Percentiles rank a stretch among this genome's conserved stretches.
phyloP scores from a whole-genome alignment of 2,888 invertebrate genomes.

The Drosophila ustulata region DNA sequence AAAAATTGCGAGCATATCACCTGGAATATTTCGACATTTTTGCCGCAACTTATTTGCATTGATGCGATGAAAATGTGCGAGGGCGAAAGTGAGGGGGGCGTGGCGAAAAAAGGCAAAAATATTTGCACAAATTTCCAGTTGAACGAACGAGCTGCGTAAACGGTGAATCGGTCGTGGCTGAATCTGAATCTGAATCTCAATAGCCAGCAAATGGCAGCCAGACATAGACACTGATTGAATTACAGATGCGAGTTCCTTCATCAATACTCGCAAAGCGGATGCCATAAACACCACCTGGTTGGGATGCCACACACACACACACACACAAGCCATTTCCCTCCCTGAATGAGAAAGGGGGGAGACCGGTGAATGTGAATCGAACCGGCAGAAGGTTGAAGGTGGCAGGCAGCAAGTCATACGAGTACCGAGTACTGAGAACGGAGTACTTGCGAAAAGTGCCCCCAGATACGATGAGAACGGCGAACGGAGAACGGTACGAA shows the following conservation, averaged over 20 bases:
- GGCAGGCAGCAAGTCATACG: conserved; percentile 52
- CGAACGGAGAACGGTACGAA: conserved; percentile 45
- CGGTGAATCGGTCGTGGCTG: conserved; percentile 13
- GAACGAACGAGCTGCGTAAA: conserved; percentile 59
- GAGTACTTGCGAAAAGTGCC: conserved; percentile 73
- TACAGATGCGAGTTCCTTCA: conserved; percentile 82
- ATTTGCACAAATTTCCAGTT: conserved; percentile 68
- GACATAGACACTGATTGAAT: conserved; percentile 82
- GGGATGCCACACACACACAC: conserved; percentile 42
- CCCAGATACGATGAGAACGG: conserved; percentile 60
- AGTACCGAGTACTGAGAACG: conserved; percentile 37
- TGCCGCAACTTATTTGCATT: conserved; percentile 72
- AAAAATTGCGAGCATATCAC: conserved; percentile 67
- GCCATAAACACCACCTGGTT: conserved; percentile 82
- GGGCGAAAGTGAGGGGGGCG: background rate
- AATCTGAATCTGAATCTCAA: conserved; percentile 41
- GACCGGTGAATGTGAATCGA: conserved; percentile 27
- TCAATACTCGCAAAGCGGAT: conserved; percentile 82
- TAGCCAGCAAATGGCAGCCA: conserved; percentile 66
- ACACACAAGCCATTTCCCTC: conserved; percentile 58
- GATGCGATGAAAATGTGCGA: conserved; percentile 54
- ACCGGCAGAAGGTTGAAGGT: conserved; percentile 18
- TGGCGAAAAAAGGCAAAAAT: conserved; percentile 27
- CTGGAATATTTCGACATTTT: conserved; percentile 44
- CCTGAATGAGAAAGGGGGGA: conserved; percentile 36